These are phyloP conservation scores for Diarsia mendica DNA, from an alignment of 2,888 invertebrate genomes.

Conservation along the genomic window DNA sequence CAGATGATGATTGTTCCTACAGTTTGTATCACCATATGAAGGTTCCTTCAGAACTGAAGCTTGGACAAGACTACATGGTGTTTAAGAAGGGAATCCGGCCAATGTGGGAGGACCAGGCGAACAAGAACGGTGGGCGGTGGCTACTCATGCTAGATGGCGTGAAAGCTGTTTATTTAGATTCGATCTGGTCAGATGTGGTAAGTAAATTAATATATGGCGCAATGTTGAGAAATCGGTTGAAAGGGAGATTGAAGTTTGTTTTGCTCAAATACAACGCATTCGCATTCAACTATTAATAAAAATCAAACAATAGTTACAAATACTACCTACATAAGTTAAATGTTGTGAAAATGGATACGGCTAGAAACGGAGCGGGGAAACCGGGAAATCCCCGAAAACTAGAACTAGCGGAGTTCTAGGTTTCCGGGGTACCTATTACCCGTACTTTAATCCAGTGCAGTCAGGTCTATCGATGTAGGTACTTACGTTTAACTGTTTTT, in stretches of 20 bases:
- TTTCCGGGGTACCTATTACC: background rate
- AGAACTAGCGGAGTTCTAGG: background rate
- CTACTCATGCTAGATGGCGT: constrained; percentile 94
- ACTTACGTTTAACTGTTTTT: too few species aligned
- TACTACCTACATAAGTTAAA: too few species aligned
- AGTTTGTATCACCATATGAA: constrained; percentile 97
- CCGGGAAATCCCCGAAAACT: too few species aligned
- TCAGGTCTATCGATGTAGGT: background rate
- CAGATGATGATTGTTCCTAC: constrained; percentile 65
- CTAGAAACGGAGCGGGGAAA: background rate
- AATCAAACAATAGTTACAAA: too few species aligned
- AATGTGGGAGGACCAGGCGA: constrained; percentile 98
- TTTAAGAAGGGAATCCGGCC: constrained; percentile 95
- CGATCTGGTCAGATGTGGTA: constrained; percentile 94
- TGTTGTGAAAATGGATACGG: background rate
- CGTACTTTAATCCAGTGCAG: background rate
- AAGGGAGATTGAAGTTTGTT: background rate
- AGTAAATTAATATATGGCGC: constrained; percentile 69
- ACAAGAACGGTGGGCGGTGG: constrained; percentile 96
- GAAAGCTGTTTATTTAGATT: constrained; percentile 91
- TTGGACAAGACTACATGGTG: constrained; percentile 94
- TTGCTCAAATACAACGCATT: background rate
- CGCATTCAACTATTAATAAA: too few species aligned
- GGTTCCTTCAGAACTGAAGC: constrained; percentile 93
- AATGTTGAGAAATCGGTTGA: background rate